Conservation (phyloP, 2,797 vertebrate genomes). For the Neosalanx taihuensis region DNA sequence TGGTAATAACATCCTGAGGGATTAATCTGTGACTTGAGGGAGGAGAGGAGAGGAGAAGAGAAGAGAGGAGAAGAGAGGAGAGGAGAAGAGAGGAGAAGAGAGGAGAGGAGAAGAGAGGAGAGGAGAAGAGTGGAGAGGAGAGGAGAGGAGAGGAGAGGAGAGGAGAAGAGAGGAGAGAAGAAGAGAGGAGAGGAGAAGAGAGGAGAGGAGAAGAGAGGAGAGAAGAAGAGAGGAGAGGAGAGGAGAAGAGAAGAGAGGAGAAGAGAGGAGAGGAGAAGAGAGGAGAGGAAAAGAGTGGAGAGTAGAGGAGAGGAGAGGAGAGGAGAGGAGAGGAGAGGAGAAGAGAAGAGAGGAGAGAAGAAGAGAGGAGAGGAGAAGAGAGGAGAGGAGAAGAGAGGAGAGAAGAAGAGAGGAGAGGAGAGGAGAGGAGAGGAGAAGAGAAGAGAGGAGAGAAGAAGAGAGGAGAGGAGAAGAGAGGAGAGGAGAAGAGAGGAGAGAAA, state of each 20-base stretch:
- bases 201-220: background rate
- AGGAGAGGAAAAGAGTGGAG: too few species aligned
- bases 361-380: background rate
- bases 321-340: background rate
- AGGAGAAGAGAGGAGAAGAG: background rate
- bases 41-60: background rate
- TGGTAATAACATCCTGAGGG: background rate
- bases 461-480: background rate
- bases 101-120: background rate
- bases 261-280: background rate
- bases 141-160: background rate
- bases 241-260: background rate
- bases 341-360: too few species aligned
- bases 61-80: background rate
- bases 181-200: background rate
- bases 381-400: background rate
- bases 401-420: background rate
- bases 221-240: background rate
- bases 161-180: background rate
- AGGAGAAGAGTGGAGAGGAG: too few species aligned
- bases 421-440: too few species aligned
- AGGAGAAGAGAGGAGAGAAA: background rate
- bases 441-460: background rate
- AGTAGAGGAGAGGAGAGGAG: too few species aligned
- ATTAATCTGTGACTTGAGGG: background rate